Evolutionary conservation across 1,140 invertebrate species (phyloP), one percentile per base, ranked within the genome.

Genomic region (Bombus superbus): DNA sequence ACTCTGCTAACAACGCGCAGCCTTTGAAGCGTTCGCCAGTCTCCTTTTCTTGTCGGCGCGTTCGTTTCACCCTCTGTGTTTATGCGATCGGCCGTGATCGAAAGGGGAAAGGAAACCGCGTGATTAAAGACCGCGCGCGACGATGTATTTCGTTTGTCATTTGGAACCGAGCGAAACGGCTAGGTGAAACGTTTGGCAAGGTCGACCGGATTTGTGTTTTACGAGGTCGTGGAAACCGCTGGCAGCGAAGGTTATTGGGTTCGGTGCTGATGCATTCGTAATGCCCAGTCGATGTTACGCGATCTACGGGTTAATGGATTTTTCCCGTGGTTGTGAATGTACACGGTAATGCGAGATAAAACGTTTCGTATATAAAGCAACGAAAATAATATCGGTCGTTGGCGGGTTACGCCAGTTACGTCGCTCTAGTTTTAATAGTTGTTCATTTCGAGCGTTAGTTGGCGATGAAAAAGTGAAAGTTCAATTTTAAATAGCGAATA

Each of bases 1-100:
- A 53, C 47, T 22, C 47, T 22, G 47, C 18, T 44, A n/a, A 82
- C 53, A 82, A 82, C 62, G 53, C 38, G 71, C 69, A 8, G 53
- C 22, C 47, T 82, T 82, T 82, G 80, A 82, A 74, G 57, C 2
- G 47, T 22, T 62, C 9, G 13, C 25, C 3, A 13, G 9, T 38
- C 2, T 22, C 35, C 8, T 4, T 18, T 44, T 11, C 64, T 71
- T 10, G 11, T 0, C 18, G 1, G 5, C 44, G 5, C 44, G n/a
- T n/a, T 44, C 40, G 35, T 78, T 57, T 9, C 38, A 5, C 9
- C 22, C 9, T 32, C 62, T 25, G 10, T 62, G 80, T 25, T 42
- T 59, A 38, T 35, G 18, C 47, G 47, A 53, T 53, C 47, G 47
- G 18, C 47, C 5, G 5, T 9, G 38, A 68, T 69, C 22, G 68